These are phyloP conservation scores for Drosophila watanabei DNA, from an alignment of 1,140 invertebrate species.

Conservation along the genomic window DNA sequence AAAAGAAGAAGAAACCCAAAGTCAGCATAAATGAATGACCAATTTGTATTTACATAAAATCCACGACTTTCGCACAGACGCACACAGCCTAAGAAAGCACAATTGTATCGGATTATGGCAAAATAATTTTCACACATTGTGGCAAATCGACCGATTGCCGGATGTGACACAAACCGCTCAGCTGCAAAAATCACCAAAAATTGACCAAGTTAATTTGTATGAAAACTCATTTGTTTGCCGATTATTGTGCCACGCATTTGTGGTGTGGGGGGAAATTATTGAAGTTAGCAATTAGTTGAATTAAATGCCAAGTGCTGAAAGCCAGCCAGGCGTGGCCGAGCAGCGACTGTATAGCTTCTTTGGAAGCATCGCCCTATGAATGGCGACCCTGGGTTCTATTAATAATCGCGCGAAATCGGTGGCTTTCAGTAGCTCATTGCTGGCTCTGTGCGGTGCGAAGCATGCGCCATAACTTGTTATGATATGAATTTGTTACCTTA, in stretches of 20 bases:
- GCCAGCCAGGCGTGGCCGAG: slow-evolving; percentile 46
- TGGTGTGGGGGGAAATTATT: slow-evolving; percentile 69
- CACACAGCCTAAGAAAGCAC: slow-evolving; percentile 16
- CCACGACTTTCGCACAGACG: slow-evolving; percentile 37
- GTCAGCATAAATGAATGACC: slow-evolving; percentile 53
- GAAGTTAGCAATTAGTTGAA: slow-evolving; percentile 75
- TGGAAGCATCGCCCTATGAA: slow-evolving; percentile 21
- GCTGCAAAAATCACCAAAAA: slow-evolving; percentile 28
- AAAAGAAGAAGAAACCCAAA: slow-evolving; percentile 38
- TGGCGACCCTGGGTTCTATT: slow-evolving; percentile 66
- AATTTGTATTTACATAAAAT: slow-evolving; percentile 59
- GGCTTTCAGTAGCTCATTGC: slow-evolving; percentile 13
- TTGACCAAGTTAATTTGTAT: slow-evolving; percentile 40
- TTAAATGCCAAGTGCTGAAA: slow-evolving; percentile 56
- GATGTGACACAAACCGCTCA: slow-evolving; percentile 57
- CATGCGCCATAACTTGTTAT: slow-evolving; percentile 36
- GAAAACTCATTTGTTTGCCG: slow-evolving; percentile 60
- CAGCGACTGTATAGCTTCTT: slow-evolving; percentile 12
- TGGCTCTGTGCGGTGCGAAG: slow-evolving; percentile 7
- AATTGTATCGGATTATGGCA: slow-evolving; percentile 64
- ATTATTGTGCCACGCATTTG: slow-evolving; percentile 48
- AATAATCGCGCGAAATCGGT: slow-evolving; percentile 23
- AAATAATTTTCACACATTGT: slow-evolving; percentile 72
- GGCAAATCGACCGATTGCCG: slow-evolving; percentile 41
- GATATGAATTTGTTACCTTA: slow-evolving; percentile 48